Base-by-base conservation (phyloP, 2,888 invertebrate genomes). In the Hypomecis atomaria region DNA sequence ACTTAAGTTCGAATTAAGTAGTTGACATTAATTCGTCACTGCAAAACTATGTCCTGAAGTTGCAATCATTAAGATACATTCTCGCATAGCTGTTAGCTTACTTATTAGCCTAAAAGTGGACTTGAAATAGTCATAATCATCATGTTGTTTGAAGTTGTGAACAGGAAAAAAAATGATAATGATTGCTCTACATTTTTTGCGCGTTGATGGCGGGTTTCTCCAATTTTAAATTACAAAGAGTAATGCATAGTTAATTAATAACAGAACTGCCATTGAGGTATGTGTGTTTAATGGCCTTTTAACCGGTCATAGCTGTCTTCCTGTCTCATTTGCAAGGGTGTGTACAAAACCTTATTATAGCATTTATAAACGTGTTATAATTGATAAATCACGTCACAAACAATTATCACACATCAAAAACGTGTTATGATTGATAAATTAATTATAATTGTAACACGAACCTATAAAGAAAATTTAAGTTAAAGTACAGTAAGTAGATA, bases 21-120 rank as follows among this genome's bases (percentile, higher is more conserved):
- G 23, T 23, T 44, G 13, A 44, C 6, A 34, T 34, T 6, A 9
- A 11, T 44, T 37, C 50, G 9, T 48, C 48, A 47, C 10, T 40
- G 13, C 38, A 59, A 9, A 23, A 33, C 38, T 36, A 6, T 38
- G 45, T 40, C 9, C 47, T 42, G 45, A 38, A 53, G 52, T 40
- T 8, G 0, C 9, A 9, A 11, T 53, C n/a, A 59, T 59, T 52
- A 36, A n/a, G 42, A 13, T 9, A 42, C 40, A 45, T 45, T 13
- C 49, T 42, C 37, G 37, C 11, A 37, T 37, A 49, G 11, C 37
- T 7, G 11, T 11, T 11, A 37, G 37, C 23, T 37, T 37, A 37
- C 37, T 37, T 11, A 37, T 49, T 49, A 49, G 49, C 49, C 49
- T 49, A 49, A 37, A 49, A 49, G 38, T 47, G 33, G 33, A 47